phyloP scores from a whole-genome alignment of 1,140 invertebrate genomes.

The Euura lappo region DNA sequence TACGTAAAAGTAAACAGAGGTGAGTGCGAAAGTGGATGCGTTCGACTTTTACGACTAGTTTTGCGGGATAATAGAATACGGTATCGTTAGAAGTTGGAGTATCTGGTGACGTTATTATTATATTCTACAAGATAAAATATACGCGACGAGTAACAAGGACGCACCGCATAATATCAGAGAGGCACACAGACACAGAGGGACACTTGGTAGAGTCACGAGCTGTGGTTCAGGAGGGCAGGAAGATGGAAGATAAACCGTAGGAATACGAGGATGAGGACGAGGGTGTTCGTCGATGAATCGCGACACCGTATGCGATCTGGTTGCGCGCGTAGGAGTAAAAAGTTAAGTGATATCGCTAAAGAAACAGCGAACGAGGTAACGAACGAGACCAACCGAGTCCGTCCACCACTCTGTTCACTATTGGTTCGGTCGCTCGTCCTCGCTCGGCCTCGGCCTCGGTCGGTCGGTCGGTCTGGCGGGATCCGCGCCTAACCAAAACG shows the following conservation, averaged over 20 bases:
- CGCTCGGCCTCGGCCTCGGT: conserved; percentile 3
- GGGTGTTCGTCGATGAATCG: conserved; percentile 16
- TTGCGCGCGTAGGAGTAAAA: too few species aligned
- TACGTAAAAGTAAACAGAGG: too few species aligned
- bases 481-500: conserved; percentile 6
- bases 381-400: conserved; percentile 15
- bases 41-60: too few species aligned
- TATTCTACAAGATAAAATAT: too few species aligned
- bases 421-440: background rate
- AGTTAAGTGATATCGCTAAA: too few species aligned
- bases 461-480: conserved; percentile 1
- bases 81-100: too few species aligned
- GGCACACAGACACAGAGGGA: conserved; percentile 25
- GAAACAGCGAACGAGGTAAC: conserved; percentile 22
- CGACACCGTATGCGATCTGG: too few species aligned
- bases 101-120: too few species aligned
- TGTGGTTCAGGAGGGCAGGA: background rate
- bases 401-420: too few species aligned
- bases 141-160: too few species aligned
- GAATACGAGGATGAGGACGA: conserved; percentile 39
- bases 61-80: too few species aligned
- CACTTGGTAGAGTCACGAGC: conserved; percentile 14
- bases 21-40: too few species aligned
- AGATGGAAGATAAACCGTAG: conserved; percentile 13
- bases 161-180: conserved; percentile 10